Evolutionary conservation across 2,888 invertebrate species (phyloP), one percentile per base, ranked within the genome.

Genomic region (Volucella inanis): DNA sequence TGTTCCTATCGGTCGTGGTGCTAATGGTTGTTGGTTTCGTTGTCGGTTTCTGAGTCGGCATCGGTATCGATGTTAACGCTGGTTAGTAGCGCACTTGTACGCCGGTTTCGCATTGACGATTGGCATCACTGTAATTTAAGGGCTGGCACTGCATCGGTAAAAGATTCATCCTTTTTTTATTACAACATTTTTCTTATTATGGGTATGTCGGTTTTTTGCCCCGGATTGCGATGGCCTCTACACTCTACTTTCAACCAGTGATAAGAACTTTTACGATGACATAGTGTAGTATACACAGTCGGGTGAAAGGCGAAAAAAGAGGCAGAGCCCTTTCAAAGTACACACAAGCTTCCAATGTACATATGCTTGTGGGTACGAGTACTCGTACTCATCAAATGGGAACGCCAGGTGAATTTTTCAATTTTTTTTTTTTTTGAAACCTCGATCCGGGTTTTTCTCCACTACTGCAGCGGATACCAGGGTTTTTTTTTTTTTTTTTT

Each of bases 81-180:
- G 59, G 14, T 6, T 12, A 9, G 38, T 6, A 41, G 8, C 18
- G 15, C 38, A 41, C 41, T 18, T 15, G 47, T 18, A 31, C 45
- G 45, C 62, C 45, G 15, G 14, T 22, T 59, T 55, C 14, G n/a
- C n/a, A 31, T 31, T 31, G 31, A 31, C 31, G 6, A 31, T 77
- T 83, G 74, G 75, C 79, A 75, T 55, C 54, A 75, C 57, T 79
- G 55, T 64, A 64, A 57, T 57, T 59, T 59, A 52, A 68, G 57
- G 45, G 65, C 77, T 54, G 38, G 57, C 57, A 82, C 81, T 80
- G 64, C 71, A 15, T 64, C 64, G 52, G 70, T 62, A 55, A 61
- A 54, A 41, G 57, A 62, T 65, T 72, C 39, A 55, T 68, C 57
- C 61, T 71, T 59, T 15, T 41, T 18, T 43, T 50, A 15, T 8